Percentiles rank a stretch among this genome's conserved stretches.
Evolutionary conservation across 2,888 invertebrate genomes (phyloP).

Genomic region (Seira ritae): DNA sequence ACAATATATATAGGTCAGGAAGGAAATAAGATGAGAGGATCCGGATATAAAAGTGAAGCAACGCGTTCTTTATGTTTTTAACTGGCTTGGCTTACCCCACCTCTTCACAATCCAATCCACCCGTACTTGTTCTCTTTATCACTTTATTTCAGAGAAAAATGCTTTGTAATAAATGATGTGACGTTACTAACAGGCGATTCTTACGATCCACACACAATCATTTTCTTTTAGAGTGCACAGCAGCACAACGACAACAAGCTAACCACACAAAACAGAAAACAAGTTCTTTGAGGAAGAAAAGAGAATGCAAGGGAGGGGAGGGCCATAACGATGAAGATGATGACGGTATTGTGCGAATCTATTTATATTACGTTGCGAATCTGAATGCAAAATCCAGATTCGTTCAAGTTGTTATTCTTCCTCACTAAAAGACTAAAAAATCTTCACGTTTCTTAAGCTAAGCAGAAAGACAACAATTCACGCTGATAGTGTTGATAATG

Average conservation of each 20-base stretch:
- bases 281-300: not conserved
- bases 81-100: not conserved
- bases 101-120: conserved; percentile 1
- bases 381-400: not conserved
- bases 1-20: conserved; percentile 6
- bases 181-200: not conserved
- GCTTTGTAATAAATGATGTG: not conserved
- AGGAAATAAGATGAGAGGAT: not conserved
- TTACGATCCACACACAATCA: too few relatives aligned
- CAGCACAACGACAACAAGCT: too few relatives aligned
- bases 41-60: not conserved
- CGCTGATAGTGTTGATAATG: not conserved
- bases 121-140: conserved; percentile 6
- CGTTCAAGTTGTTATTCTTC: not conserved
- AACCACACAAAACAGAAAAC: not conserved
- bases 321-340: not conserved
- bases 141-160: not conserved
- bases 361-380: not conserved
- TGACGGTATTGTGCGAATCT: not conserved
- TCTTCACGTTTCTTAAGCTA: too few relatives aligned
- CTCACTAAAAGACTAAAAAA: too few relatives aligned
- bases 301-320: not conserved
- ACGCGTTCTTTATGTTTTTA: not conserved
- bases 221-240: too few relatives aligned
- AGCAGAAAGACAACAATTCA: not conserved